phyloP scores from a whole-genome alignment of 2,113 vertebrate species.

The Dendropsophus ebraccatus region DNA sequence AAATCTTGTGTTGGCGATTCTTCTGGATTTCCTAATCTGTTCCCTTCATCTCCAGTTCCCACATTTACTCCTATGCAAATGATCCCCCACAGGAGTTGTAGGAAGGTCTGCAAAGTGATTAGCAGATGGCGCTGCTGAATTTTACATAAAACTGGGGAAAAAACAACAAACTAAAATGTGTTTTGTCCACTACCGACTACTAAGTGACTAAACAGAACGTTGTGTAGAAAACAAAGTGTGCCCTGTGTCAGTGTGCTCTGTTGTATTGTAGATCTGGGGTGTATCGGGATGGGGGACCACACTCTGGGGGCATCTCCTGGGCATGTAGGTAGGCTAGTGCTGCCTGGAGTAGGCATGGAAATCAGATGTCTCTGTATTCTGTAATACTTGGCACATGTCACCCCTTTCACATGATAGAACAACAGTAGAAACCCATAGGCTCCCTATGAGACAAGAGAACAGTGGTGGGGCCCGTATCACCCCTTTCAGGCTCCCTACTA shows the following conservation, averaged over 20 bases:
- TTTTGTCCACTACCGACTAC: conserved; percentile 11
- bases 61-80: conserved; percentile 2
- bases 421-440: too few relatives aligned
- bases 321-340: neutral
- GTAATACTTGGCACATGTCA: too few relatives aligned
- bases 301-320: neutral
- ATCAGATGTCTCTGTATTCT: too few relatives aligned
- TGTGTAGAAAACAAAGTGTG: neutral
- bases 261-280: neutral
- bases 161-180: conserved; percentile 3
- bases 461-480: too few relatives aligned
- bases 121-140: conserved; percentile 8
- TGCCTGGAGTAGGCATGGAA: too few relatives aligned
- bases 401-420: too few relatives aligned
- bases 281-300: neutral
- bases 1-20: neutral
- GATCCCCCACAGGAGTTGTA: neutral
- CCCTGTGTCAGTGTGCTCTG: neutral
- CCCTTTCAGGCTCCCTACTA: too few relatives aligned
- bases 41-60: conserved; percentile 15
- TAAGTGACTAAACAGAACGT: conserved; percentile 26
- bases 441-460: too few relatives aligned
- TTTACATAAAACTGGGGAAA: neutral
- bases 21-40: neutral
- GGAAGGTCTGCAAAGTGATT: neutral